A percentile compares a stretch with the other conserved stretches of the same genome.
Evolutionary conservation across 2,888 invertebrate genomes (phyloP).

Genomic region (Drosophila niveifrons): DNA sequence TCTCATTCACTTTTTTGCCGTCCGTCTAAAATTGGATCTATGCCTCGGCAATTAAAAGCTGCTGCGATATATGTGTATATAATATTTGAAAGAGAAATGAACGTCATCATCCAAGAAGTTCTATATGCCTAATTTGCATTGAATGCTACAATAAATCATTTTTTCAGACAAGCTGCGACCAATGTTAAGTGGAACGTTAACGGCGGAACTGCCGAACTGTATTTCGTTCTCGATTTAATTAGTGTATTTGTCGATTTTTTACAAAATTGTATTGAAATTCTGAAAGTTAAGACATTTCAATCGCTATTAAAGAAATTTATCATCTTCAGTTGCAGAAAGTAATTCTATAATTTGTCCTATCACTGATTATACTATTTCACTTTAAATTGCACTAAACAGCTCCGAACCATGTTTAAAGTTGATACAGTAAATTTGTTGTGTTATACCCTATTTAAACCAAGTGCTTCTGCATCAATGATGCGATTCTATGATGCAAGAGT

Average conservation of each 20-base stretch:
- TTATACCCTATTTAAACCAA: too few relatives aligned
- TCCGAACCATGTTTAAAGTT: too few relatives aligned
- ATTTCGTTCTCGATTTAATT: background rate
- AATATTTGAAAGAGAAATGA: constrained; percentile 20
- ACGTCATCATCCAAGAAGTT: background rate
- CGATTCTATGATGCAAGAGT: too few relatives aligned
- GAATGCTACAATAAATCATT: constrained; percentile 25
- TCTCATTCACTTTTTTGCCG: constrained; percentile 42
- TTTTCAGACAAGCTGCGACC: background rate
- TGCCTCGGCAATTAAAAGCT: constrained; percentile 63
- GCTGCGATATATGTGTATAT: constrained; percentile 37
- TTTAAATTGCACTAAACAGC: too few relatives aligned
- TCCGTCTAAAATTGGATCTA: constrained; percentile 66
- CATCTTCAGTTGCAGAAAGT: too few relatives aligned
- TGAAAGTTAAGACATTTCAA: too few relatives aligned
- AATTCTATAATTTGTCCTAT: too few relatives aligned
- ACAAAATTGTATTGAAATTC: too few relatives aligned
- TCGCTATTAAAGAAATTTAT: too few relatives aligned
- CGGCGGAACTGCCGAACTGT: background rate
- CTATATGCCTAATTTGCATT: constrained; percentile 40
- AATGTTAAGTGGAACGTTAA: background rate
- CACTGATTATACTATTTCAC: too few relatives aligned
- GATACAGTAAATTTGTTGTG: too few relatives aligned
- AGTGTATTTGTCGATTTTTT: background rate
- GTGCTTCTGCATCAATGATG: too few relatives aligned